These are phyloP conservation scores for Rhincodon typus DNA, from an alignment of 2,797 vertebrate genomes.

Conservation along the genomic window DNA sequence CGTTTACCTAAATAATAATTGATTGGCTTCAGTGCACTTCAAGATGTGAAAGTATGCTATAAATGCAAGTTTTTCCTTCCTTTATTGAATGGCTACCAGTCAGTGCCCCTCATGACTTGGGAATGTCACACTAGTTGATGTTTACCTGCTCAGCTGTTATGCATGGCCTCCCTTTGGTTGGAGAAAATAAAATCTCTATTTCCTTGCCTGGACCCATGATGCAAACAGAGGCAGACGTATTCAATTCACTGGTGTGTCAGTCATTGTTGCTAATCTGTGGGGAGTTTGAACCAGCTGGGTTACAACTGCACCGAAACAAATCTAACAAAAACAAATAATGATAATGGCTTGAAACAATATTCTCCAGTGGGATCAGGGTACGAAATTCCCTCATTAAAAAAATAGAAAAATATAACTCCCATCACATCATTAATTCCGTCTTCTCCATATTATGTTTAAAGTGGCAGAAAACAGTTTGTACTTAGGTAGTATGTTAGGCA, in stretches of 20 bases:
- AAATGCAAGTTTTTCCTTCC: neutral
- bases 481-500: neutral
- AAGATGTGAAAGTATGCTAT: neutral
- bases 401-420: neutral
- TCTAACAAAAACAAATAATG: neutral
- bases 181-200: neutral
- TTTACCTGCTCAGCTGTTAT: neutral
- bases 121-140: neutral
- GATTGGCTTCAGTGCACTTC: neutral
- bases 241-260: neutral
- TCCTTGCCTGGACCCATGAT: neutral
- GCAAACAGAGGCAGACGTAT: neutral
- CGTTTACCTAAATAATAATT: neutral
- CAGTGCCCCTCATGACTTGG: neutral
- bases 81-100: neutral
- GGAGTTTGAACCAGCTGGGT: constrained; percentile 16
- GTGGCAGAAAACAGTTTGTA: neutral
- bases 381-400: neutral
- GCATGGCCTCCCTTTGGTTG: neutral
- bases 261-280: neutral
- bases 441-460: neutral
- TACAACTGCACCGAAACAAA: neutral
- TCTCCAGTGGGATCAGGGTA: neutral
- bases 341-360: neutral
- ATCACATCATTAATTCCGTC: neutral